Percentiles rank a stretch among this genome's conserved stretches.
These are phyloP conservation scores for Heterotilapia buettikoferi DNA, from an alignment of 2,113 vertebrate species.

Conservation along the genomic window DNA sequence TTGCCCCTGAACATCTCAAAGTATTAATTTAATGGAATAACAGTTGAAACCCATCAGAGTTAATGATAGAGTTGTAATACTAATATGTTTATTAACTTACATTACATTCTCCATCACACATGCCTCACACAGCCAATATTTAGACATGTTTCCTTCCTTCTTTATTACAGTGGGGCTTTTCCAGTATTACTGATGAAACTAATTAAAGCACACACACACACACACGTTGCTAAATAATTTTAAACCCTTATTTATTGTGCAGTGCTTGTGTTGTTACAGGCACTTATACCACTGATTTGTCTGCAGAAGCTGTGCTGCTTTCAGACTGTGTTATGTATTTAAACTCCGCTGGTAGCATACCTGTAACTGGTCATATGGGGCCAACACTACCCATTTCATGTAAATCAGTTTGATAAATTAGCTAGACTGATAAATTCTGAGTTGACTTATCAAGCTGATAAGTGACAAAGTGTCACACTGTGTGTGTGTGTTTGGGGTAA, in stretches of 20 bases:
- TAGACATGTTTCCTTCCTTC: neutral
- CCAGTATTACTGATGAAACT: neutral
- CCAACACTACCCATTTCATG: neutral
- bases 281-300: neutral
- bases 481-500: neutral
- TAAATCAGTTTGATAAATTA: neutral
- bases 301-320: neutral
- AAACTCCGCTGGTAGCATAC: neutral
- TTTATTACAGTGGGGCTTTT: neutral
- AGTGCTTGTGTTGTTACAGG: neutral
- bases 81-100: neutral
- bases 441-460: neutral
- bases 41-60: neutral
- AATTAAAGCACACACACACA: neutral
- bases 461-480: neutral
- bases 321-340: neutral
- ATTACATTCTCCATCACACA: neutral
- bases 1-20: neutral
- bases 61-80: neutral
- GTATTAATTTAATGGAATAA: neutral
- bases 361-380: neutral
- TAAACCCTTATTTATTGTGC: neutral
- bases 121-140: neutral
- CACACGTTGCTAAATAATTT: neutral
- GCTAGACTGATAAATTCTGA: neutral